A percentile compares a stretch with the other conserved stretches of the same genome.
These are phyloP conservation scores for Dryobotodes eremita DNA, from an alignment of 2,888 invertebrate genomes.

Conservation along the genomic window DNA sequence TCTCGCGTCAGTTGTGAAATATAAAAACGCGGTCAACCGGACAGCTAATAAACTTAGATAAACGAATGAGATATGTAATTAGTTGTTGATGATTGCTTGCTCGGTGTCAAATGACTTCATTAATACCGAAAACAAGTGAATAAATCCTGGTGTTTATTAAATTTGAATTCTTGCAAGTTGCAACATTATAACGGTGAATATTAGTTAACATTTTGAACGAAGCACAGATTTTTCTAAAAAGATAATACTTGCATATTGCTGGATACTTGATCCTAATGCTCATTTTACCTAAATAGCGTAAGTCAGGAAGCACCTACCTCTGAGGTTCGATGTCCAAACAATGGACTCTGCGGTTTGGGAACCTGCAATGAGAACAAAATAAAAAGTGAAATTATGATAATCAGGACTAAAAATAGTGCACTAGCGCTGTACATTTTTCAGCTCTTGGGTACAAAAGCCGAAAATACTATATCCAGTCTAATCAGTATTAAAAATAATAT, in stretches of 20 bases:
- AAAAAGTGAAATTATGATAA: not conserved
- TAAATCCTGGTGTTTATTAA: conserved; percentile 63
- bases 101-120: conserved; percentile 64
- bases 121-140: conserved; percentile 50
- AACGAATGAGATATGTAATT: conserved; percentile 69
- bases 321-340: not conserved
- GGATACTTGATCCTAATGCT: conserved; percentile 12
- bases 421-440: too few relatives aligned
- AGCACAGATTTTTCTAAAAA: conserved; percentile 1
- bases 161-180: conserved; percentile 39
- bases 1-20: conserved; percentile 60
- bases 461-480: not conserved
- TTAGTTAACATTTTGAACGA: conserved; percentile 9
- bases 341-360: not conserved
- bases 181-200: conserved; percentile 43
- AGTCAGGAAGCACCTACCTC: not conserved
- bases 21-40: conserved; percentile 64
- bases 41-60: conserved; percentile 65
- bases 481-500: not conserved
- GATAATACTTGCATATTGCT: conserved; percentile 17
- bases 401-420: not conserved
- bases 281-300: conserved; percentile 2
- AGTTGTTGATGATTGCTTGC: conserved; percentile 62
- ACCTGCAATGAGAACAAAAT: not conserved
- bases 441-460: too few relatives aligned